Evolutionary conservation across 1,140 invertebrate species (phyloP).

Genomic region (Drosophila oshimai): DNA sequence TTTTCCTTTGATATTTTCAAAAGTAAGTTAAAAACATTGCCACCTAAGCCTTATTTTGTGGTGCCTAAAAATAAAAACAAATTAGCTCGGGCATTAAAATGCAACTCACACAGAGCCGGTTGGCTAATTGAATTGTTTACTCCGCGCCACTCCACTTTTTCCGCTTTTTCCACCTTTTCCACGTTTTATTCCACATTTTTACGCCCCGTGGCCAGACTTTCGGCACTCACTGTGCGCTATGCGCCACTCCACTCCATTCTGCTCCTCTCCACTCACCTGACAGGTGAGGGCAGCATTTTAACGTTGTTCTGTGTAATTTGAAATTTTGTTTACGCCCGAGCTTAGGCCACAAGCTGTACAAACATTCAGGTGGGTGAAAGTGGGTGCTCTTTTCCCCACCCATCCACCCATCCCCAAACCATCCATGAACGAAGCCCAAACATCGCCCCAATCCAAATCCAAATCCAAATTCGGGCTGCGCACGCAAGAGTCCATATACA

Average conservation of each 20-base stretch:
- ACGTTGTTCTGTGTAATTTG: constrained; percentile 55
- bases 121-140: constrained; percentile 51
- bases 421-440: background rate
- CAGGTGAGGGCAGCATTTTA: constrained; percentile 22
- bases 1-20: no score
- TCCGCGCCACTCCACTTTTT: background rate
- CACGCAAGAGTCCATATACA: constrained; percentile 18
- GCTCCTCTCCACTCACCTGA: constrained; percentile 57
- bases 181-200: background rate
- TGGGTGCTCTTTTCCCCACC: background rate
- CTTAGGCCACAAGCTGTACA: constrained; percentile 51
- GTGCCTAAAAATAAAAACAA: constrained; percentile 11
- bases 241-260: no score
- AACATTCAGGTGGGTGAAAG: constrained; percentile 4
- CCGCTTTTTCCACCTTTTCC: background rate
- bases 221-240: background rate
- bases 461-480: constrained; percentile 39
- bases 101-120: constrained; percentile 18
- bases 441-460: constrained; percentile 29
- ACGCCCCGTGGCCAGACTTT: constrained; percentile 13
- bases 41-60: no score
- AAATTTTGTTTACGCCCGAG: constrained; percentile 73
- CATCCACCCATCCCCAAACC: no score
- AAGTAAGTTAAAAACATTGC: no score
- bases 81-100: constrained; percentile 25